A percentile compares a stretch with the other conserved stretches of the same genome.
Conservation (phyloP, 2,888 invertebrate genomes). For the Eupithecia exiguata region DNA sequence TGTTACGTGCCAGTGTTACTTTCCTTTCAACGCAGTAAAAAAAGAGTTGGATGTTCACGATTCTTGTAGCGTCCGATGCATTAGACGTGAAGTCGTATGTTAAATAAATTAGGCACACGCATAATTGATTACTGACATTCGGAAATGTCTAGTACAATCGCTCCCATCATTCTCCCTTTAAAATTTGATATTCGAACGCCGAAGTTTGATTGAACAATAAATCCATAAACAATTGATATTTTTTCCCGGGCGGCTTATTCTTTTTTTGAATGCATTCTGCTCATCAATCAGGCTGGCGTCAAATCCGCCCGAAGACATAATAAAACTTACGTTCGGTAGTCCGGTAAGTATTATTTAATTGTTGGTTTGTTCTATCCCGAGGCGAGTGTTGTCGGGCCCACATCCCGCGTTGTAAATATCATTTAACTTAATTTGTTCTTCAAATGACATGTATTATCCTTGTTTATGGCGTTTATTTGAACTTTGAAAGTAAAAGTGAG, state of each 20-base stretch:
- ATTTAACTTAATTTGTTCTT: conserved; percentile 55
- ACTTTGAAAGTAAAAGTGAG: conserved; percentile 34
- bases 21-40: conserved; percentile 63
- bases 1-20: conserved; percentile 68
- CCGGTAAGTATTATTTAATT: conserved; percentile 81
- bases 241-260: conserved; percentile 34
- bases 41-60: conserved; percentile 73
- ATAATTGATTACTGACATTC: conserved; percentile 59
- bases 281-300: conserved; percentile 77
- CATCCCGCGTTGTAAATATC: conserved; percentile 55
- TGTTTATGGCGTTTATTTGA: conserved; percentile 38
- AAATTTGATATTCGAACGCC: conserved; percentile 13
- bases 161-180: conserved; percentile 28
- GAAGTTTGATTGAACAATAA: conserved; percentile 29
- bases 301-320: conserved; percentile 76
- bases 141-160: conserved; percentile 42
- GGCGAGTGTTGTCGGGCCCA: conserved; percentile 59
- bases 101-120: conserved; percentile 68
- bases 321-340: conserved; percentile 79
- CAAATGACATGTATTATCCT: conserved; percentile 49
- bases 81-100: conserved; percentile 69
- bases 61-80: conserved; percentile 64
- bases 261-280: conserved; percentile 46
- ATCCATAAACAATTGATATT: conserved; percentile 25
- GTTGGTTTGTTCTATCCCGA: conserved; percentile 71